Conservation (phyloP, 2,113 vertebrate species). For the Mesoclemmys tuberculata region DNA sequence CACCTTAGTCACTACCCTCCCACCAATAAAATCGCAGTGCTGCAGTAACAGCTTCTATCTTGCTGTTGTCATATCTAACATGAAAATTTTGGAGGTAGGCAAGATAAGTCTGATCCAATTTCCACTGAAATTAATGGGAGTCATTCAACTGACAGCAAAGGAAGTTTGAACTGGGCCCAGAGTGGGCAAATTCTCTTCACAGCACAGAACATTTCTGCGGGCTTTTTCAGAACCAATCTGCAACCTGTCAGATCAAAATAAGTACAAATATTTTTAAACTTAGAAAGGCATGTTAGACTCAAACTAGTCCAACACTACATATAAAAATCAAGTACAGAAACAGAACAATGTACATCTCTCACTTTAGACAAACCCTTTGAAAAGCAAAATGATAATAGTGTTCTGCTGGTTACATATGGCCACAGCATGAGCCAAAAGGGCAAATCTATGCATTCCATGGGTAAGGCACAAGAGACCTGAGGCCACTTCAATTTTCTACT, state of each 20-base stretch:
- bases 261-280: not conserved
- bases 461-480: not conserved
- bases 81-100: not conserved
- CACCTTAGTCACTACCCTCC: not conserved
- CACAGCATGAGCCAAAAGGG: not conserved
- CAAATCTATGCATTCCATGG: not conserved
- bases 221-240: not conserved
- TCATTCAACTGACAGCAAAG: not conserved
- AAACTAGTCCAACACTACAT: not conserved
- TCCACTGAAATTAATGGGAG: not conserved
- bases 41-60: not conserved
- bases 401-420: not conserved
- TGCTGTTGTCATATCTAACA: not conserved
- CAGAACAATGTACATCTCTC: not conserved
- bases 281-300: not conserved
- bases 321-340: not conserved
- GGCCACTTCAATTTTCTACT: not conserved
- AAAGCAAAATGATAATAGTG: not conserved
- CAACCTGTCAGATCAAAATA: not conserved
- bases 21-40: not conserved
- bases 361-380: not conserved
- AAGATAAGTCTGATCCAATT: not conserved
- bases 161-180: not conserved
- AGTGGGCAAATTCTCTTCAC: not conserved
- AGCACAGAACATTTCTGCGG: not conserved